Evolutionary conservation across 1,140 invertebrate genomes (phyloP).

Genomic region (Drosophila takahashii): DNA sequence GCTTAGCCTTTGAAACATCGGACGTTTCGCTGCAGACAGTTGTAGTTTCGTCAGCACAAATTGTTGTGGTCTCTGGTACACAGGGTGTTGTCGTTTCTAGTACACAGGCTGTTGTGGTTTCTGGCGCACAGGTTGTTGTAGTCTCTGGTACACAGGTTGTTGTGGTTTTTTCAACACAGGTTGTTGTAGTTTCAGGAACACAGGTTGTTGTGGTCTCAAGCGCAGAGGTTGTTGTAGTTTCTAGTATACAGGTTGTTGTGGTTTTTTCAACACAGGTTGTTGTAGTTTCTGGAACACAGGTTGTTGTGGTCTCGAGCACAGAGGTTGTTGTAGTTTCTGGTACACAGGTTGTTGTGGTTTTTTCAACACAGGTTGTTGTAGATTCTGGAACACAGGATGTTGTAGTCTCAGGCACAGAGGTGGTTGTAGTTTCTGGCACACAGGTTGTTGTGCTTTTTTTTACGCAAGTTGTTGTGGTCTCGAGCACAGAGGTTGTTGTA

Average conservation of each 20-base stretch:
- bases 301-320: slow-evolving; percentile 2
- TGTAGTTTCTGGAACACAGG: slow-evolving; percentile 8
- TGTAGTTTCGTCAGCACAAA: neutral
- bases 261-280: neutral
- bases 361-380: slow-evolving; percentile 14
- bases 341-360: slow-evolving; percentile 9
- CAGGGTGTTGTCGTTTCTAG: slow-evolving; percentile 8
- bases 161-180: neutral
- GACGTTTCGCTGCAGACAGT: no score
- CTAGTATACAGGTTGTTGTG: slow-evolving; percentile 14
- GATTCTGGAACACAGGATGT: slow-evolving; percentile 10
- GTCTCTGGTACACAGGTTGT: neutral
- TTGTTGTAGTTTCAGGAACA: neutral
- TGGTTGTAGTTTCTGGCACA: neutral
- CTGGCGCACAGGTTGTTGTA: neutral
- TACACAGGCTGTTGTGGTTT: slow-evolving; percentile 12
- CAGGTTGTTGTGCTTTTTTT: neutral
- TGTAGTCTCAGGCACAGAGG: neutral
- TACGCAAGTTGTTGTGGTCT: slow-evolving; percentile 10
- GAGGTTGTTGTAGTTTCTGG: slow-evolving; percentile 6
- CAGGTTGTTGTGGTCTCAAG: neutral
- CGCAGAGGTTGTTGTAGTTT: no score
- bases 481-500: slow-evolving; percentile 15
- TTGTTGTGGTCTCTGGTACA: slow-evolving; percentile 13
- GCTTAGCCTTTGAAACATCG: slow-evolving; percentile 1